phyloP scores from a whole-genome alignment of 2,797 vertebrate genomes.

The Podarcis lilfordi region DNA sequence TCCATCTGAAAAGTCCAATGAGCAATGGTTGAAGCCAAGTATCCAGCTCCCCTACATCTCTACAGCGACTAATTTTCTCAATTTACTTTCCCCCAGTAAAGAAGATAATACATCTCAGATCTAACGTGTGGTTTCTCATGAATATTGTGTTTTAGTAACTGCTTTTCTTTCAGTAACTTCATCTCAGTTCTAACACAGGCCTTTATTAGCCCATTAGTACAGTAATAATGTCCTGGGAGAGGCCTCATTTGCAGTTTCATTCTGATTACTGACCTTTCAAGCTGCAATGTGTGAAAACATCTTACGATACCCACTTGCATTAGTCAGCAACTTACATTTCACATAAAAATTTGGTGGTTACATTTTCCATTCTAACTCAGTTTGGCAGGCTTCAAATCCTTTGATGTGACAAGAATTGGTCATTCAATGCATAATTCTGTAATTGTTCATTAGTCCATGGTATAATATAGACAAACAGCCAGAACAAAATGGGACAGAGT shows the following conservation, averaged over 20 bases:
- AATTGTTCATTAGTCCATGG: not conserved
- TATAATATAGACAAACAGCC: not conserved
- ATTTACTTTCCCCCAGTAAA: not conserved
- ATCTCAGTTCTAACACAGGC: not conserved
- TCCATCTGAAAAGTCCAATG: not conserved
- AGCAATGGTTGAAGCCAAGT: not conserved
- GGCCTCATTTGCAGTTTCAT: not conserved
- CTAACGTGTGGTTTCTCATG: not conserved
- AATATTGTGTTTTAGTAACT: not conserved
- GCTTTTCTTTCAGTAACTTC: not conserved
- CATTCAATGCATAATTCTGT: not conserved
- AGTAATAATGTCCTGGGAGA: not conserved
- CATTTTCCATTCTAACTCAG: not conserved
- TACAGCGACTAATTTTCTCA: not conserved
- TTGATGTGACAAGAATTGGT: slow-evolving; percentile 9
- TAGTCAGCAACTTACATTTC: not conserved
- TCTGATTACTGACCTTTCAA: not conserved
- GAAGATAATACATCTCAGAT: not conserved
- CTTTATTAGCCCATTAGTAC: not conserved
- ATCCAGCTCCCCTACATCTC: not conserved
- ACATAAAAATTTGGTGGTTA: not conserved
- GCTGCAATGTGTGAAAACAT: not conserved
- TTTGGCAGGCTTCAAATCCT: not conserved
- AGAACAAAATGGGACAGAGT: slow-evolving; percentile 26
- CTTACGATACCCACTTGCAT: not conserved